Evolutionary conservation across 2,797 vertebrate species (phyloP), one percentile per base, ranked within the genome.

Genomic region (Gastrophryne carolinensis): DNA sequence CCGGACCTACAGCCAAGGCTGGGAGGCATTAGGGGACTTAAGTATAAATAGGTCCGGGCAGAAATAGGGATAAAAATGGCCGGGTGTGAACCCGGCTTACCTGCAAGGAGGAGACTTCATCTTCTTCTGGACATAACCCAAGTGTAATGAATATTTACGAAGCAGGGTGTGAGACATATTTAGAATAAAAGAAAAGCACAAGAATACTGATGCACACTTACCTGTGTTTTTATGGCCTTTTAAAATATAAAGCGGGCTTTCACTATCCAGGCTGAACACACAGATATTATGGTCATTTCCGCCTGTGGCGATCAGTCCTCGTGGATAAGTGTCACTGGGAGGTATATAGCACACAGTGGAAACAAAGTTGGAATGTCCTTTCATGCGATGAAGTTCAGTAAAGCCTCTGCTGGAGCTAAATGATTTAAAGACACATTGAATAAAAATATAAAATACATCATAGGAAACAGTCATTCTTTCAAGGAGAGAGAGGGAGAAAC

Each of bases 241-340:
- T 52, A 99, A 92, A 39, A 85, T 75, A 72, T 93, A 97, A n/a
- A 98, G 83, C 5, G 97, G 96, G 79, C 92, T 83, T 34, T 95
- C 67, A 71, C 69, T 90, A 70, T 98, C 95, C 88, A 94, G 63
- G 41, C 94, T 91, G 83, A 97, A 99, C 80, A 99, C 85, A 81
- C 97, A 99, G 82, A 99, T 97, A 85, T 93, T 95, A 78, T 94
- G 91, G 83, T 99, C 98, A 75, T 99, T 96, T 79, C 98, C 95
- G 60, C 97, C 98, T 1, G 96, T 98, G 74, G 94, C 97, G 60
- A 99, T 90, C 58, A 98, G 91, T 79, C 97, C 98, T 82, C 89
- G 88, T 62, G 97, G 96, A 79, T 98, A 94, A 2, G 88, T 88
- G 5, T 98, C 97, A 84, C 87, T 98, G 75, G 97, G 92, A 67